Evolutionary conservation across 2,113 vertebrate genomes (phyloP).

Genomic region (Megaceryle maxima): DNA sequence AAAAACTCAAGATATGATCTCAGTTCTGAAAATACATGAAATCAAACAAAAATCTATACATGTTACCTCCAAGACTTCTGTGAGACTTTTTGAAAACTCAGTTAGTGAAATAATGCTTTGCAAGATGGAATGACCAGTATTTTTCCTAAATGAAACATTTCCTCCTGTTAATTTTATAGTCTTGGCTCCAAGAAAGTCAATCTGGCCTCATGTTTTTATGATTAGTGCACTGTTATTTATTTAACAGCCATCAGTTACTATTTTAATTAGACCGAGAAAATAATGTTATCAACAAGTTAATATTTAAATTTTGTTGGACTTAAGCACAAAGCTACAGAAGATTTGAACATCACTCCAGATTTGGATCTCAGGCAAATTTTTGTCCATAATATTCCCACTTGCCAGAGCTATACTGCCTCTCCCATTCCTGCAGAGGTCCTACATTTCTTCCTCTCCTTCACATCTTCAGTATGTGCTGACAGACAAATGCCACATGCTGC

Average conservation of each 20-base stretch:
- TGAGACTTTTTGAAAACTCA: neutral
- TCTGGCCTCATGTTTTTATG: neutral
- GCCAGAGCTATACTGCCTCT: neutral
- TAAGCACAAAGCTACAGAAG: neutral
- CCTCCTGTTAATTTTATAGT: neutral
- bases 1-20: neutral
- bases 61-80: neutral
- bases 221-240: neutral
- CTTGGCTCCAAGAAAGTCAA: neutral
- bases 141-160: neutral
- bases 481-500: neutral
- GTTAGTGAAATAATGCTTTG: neutral
- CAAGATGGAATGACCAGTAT: neutral
- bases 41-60: neutral
- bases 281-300: neutral
- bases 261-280: neutral
- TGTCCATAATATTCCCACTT: neutral
- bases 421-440: neutral
- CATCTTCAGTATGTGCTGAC: neutral
- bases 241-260: neutral
- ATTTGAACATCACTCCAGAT: neutral
- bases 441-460: neutral
- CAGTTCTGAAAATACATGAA: neutral
- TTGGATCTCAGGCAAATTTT: neutral
- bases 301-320: neutral